A percentile compares a stretch with the other conserved stretches of the same genome.
Conservation (phyloP, 2,888 invertebrate species). For the Himalopsyche kuldschensis region DNA sequence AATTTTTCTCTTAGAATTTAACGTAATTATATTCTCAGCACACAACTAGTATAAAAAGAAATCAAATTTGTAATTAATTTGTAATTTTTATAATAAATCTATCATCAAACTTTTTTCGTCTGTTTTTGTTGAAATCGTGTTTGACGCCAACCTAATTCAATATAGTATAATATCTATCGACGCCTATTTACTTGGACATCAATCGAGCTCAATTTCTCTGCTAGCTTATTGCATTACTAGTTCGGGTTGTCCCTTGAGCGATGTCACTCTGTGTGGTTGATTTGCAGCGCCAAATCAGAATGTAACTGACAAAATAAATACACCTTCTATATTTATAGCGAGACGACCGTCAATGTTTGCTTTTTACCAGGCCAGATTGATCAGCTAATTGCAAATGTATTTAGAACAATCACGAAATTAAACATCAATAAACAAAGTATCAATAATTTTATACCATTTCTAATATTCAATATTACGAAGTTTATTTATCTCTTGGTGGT, state of each 20-base stretch:
- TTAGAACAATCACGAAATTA: too few relatives aligned
- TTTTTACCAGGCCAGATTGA: background rate
- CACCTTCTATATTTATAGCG: background rate
- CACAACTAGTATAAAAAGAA: too few relatives aligned
- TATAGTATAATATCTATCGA: background rate
- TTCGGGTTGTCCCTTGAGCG: background rate
- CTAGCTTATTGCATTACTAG: background rate
- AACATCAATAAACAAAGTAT: too few relatives aligned
- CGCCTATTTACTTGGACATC: background rate
- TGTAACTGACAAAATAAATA: constrained; percentile 4
- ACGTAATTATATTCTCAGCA: too few relatives aligned
- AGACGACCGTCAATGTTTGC: background rate
- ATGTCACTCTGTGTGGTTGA: background rate
- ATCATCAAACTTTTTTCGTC: too few relatives aligned
- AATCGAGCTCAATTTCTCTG: background rate
- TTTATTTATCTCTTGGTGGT: too few relatives aligned
- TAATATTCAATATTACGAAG: too few relatives aligned
- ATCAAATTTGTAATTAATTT: too few relatives aligned
- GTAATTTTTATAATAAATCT: too few relatives aligned
- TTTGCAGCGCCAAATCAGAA: background rate
- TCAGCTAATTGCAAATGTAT: background rate
- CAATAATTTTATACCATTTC: too few relatives aligned
- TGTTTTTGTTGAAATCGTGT: background rate
- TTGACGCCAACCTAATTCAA: background rate
- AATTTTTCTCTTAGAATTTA: too few relatives aligned